Base-by-base conservation (phyloP, 2,797 vertebrate species). In the Triplophysa yarkandensis region DNA sequence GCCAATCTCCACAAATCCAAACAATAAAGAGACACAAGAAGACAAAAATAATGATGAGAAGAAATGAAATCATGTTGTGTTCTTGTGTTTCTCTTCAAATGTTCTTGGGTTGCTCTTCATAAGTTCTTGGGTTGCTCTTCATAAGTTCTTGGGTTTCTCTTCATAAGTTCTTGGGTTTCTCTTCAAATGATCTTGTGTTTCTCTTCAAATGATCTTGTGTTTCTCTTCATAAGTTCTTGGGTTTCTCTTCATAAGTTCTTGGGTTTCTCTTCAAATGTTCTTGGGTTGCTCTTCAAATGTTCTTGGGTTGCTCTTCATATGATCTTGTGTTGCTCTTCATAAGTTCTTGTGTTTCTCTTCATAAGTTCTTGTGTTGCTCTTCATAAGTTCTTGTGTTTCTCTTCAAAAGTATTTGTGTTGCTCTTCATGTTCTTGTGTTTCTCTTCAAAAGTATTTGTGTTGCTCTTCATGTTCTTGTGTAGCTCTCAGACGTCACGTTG, bases 1-100 rank as follows among this genome's bases (percentile, higher is more conserved):
- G 65, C 16, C 46, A 62, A 25, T 63, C 57, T 7, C 64, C 8
- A n/a, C 75, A 68, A n/a, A 76, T 63, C 69, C 68, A 77, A 10
- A 48, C 25, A 0, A 80, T 17, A 23, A 68, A 39, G 4, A 73
- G 30, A 14, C 50, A 25, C 7, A 80, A 39, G 5, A 73, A 19
- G 19, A 69, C 19, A 32, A 11, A 27, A 14, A 39, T 16, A 14
- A 80, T 16, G 0, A 27, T 7, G 6, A 73, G 4, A 8, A 62
- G 17, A 48, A 58, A 43, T n/a, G 21, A 5, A 34, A 30, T 25
- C 78, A 80, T 80, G 0, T 52, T 46, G 17, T 1, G 3, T 52
- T 16, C 4, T 6, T 54, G 14, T 10, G 14, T 19, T 52, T 1
- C 2, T 25, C 50, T 52, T 43, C 6, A 43, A 13, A 43, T 43